A percentile compares a stretch with the other conserved stretches of the same genome.
Conservation (phyloP, 2,888 invertebrate genomes). For the Arctia plantaginis region DNA sequence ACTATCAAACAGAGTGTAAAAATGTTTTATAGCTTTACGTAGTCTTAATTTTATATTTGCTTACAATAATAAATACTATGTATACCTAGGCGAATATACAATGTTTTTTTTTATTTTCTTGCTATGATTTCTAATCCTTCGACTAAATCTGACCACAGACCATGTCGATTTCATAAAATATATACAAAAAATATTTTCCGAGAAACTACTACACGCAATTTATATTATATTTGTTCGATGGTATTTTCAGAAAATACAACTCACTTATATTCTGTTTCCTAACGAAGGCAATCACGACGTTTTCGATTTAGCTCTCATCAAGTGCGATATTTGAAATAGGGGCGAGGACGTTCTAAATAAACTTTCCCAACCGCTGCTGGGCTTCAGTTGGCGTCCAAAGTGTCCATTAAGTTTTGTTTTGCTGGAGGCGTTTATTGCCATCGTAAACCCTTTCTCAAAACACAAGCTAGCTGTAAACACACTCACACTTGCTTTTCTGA, state of each 20-base stretch:
- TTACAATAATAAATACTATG: not conserved
- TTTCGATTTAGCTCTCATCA: slow-evolving; percentile 33
- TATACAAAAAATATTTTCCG: not conserved
- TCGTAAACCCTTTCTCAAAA: slow-evolving; percentile 39
- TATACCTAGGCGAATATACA: too few species aligned
- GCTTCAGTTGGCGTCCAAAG: slow-evolving; percentile 22
- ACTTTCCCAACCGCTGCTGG: slow-evolving; percentile 27
- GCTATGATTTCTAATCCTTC: not conserved
- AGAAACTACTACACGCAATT: not conserved
- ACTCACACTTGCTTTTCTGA: not conserved
- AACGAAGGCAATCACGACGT: slow-evolving; percentile 44
- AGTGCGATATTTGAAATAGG: slow-evolving; percentile 33
- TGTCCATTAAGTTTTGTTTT: slow-evolving; percentile 30
- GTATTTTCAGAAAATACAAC: not conserved
- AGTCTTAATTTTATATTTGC: not conserved
- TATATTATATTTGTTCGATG: not conserved
- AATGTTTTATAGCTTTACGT: not conserved
- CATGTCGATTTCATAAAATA: not conserved
- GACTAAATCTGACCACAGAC: not conserved
- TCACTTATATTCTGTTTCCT: slow-evolving; percentile 23
- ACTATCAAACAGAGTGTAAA: not conserved
- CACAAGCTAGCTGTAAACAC: slow-evolving; percentile 32
- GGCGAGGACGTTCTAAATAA: slow-evolving; percentile 37
- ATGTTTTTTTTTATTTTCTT: not conserved
- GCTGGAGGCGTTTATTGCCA: slow-evolving; percentile 33